A percentile compares a stretch with the other conserved stretches of the same genome.
phyloP scores from a whole-genome alignment of 2,113 vertebrate species.

The Phylloscopus trochiloides region DNA sequence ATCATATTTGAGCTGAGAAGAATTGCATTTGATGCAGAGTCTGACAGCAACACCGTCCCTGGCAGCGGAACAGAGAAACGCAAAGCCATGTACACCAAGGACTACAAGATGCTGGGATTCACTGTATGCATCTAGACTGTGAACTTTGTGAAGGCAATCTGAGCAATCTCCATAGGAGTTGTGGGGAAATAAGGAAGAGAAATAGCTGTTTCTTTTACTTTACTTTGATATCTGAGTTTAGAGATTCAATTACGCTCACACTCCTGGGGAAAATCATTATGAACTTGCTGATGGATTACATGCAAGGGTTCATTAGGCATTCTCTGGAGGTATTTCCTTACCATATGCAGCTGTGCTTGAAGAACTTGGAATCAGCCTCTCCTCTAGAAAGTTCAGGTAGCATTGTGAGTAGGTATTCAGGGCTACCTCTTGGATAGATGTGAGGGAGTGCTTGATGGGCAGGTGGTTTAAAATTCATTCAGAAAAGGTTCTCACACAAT shows the following conservation, averaged over 20 bases:
- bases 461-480: background rate
- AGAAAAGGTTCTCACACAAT: background rate
- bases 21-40: constrained; percentile 95
- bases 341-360: background rate
- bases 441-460: background rate
- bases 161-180: background rate
- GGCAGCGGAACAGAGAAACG: constrained; percentile 89
- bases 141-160: background rate
- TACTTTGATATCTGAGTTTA: background rate
- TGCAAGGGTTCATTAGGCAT: background rate
- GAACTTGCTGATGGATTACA: background rate
- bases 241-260: background rate
- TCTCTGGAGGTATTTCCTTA: background rate
- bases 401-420: background rate
- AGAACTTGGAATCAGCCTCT: background rate
- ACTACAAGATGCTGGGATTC: constrained; percentile 98
- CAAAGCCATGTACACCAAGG: constrained; percentile 95
- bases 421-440: background rate
- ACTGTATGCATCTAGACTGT: constrained; percentile 78
- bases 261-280: background rate
- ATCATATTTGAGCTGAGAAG: constrained; percentile 93
- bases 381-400: background rate
- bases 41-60: constrained; percentile 76
- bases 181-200: background rate
- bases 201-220: background rate